Evolutionary conservation across 1,140 invertebrate species (phyloP).

Genomic region (Cyrtorhinus lividipennis): DNA sequence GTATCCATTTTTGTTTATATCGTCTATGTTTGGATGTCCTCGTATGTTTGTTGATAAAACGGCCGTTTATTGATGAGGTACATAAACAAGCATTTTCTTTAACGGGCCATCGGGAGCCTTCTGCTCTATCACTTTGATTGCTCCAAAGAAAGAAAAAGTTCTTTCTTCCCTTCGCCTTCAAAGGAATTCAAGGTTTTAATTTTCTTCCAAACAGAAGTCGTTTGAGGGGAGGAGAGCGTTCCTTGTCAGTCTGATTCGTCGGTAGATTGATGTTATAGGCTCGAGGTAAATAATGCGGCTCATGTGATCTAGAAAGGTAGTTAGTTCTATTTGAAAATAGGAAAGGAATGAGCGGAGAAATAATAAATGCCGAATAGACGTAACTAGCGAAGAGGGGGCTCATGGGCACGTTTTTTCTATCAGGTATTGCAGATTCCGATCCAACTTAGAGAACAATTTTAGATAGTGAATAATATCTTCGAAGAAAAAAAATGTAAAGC

Average conservation of each 20-base stretch:
- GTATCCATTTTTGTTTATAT: slow-evolving; percentile 8
- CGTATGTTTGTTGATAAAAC: slow-evolving; percentile 1
- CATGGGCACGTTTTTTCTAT: too few species aligned
- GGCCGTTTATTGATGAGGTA: slow-evolving; percentile 6
- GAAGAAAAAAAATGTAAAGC: too few species aligned
- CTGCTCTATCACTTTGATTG: slow-evolving; percentile 9
- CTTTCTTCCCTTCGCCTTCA: too few species aligned
- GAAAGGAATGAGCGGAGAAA: neutral
- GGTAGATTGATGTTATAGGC: neutral
- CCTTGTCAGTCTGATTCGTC: neutral
- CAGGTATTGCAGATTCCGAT: too few species aligned
- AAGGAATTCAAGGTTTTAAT: neutral
- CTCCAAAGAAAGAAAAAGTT: neutral
- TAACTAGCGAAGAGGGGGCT: too few species aligned
- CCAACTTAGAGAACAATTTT: too few species aligned
- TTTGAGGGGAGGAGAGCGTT: neutral
- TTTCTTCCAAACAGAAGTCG: too few species aligned
- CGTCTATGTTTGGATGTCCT: neutral
- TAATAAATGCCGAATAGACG: neutral
- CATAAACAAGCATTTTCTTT: slow-evolving; percentile 8
- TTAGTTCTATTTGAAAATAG: neutral
- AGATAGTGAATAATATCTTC: too few species aligned
- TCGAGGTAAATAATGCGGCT: too few species aligned
- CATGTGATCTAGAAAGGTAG: too few species aligned
- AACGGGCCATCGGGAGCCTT: slow-evolving; percentile 5